Percentiles rank a stretch among this genome's conserved stretches.
These are phyloP conservation scores for Odocoileus hemionus DNA, from an alignment of 2,113 vertebrate genomes.

Conservation along the genomic window DNA sequence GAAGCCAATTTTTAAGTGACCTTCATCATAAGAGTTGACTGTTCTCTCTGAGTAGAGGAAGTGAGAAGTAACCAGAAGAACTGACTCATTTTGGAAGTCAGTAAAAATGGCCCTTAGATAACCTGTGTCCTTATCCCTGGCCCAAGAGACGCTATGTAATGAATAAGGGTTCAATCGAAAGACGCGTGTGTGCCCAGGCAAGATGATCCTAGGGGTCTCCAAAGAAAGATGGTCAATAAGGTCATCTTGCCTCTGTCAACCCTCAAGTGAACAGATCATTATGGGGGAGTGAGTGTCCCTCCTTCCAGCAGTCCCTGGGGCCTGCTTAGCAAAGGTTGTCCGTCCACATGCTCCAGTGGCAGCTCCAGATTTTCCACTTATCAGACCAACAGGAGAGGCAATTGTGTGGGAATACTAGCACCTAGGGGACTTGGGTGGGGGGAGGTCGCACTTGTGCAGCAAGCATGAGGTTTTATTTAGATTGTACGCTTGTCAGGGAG, in stretches of 20 bases:
- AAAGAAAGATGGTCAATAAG: constrained; percentile 47
- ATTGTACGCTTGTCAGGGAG: not conserved
- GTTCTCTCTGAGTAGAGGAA: not conserved
- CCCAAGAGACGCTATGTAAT: not conserved
- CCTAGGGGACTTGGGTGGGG: not conserved
- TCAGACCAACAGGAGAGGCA: not conserved
- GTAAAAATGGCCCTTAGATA: not conserved
- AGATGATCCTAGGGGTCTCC: constrained; percentile 21
- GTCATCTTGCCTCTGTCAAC: constrained; percentile 30
- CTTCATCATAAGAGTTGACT: not conserved
- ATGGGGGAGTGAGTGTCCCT: not conserved
- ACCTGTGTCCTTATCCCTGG: not conserved
- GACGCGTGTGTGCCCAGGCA: not conserved
- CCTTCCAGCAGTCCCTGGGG: not conserved
- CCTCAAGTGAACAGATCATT: constrained; percentile 23
- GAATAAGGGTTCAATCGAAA: constrained; percentile 23
- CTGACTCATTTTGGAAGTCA: not conserved
- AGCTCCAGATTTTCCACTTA: not conserved
- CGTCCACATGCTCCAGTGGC: not conserved
- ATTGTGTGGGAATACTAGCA: not conserved
- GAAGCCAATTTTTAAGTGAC: not conserved
- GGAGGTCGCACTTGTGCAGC: not conserved
- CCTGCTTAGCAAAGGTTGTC: not conserved
- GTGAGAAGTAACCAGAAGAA: not conserved
- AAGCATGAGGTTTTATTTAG: not conserved